Percentiles rank a stretch among this genome's conserved stretches.
These are phyloP conservation scores for Nesoenas mayeri DNA, from an alignment of 2,113 vertebrate genomes.

Conservation along the genomic window DNA sequence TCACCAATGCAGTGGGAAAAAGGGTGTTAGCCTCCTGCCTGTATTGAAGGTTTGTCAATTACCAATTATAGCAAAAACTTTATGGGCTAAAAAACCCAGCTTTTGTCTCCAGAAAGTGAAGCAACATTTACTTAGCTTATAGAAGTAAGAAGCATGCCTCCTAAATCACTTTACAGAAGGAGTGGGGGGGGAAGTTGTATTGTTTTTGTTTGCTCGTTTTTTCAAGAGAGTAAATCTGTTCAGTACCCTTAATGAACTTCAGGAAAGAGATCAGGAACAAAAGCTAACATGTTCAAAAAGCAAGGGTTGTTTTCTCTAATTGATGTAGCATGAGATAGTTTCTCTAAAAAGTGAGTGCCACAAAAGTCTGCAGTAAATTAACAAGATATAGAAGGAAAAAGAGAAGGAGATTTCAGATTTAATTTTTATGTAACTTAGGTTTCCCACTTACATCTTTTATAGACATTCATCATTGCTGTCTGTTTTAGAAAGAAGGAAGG, in stretches of 20 bases:
- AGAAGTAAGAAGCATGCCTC: not conserved
- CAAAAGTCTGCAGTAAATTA: not conserved
- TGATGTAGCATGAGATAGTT: not conserved
- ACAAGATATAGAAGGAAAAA: not conserved
- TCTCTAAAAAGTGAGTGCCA: not conserved
- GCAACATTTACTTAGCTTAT: not conserved
- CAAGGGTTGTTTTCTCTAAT: not conserved
- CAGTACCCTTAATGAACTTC: not conserved
- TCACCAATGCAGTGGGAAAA: not conserved
- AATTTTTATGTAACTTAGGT: not conserved
- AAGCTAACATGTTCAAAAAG: not conserved
- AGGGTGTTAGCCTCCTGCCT: not conserved
- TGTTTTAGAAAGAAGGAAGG: not conserved
- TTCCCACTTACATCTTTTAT: not conserved
- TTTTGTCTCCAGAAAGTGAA: not conserved
- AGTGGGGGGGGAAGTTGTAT: not conserved
- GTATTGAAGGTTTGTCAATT: not conserved
- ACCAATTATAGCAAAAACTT: not conserved
- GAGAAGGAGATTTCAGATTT: not conserved
- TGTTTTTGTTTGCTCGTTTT: not conserved
- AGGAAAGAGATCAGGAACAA: not conserved
- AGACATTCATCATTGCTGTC: not conserved
- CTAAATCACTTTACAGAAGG: not conserved
- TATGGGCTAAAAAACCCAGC: not conserved
- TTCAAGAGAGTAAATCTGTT: not conserved